Evolutionary conservation across 2,888 invertebrate genomes (phyloP), one percentile per base, ranked within the genome.

Genomic region (Thera britannica): DNA sequence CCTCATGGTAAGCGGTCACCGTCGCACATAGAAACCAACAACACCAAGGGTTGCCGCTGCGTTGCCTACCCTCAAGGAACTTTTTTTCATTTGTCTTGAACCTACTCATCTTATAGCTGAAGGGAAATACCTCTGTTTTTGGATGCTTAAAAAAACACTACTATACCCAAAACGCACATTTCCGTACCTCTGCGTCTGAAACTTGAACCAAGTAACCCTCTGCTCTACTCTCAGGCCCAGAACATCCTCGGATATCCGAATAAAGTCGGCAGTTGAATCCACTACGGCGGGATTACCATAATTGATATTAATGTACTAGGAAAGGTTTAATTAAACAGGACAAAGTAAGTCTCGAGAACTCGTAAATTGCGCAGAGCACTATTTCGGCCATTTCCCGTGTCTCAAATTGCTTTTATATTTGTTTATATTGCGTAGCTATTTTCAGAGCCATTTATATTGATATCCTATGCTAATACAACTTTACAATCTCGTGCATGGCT

Each of bases 291-390:
- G 87, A 90, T 90, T 89, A 90, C 86, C 86, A 89, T 90, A 90
- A 90, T 89, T 88, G 89, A 88, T 89, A 90, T 89, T 85, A 89
- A 90, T 88, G 90, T 86, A 84, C 83, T 81, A 76, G 82, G 84
- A 83, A 85, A 85, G 86, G 86, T 89, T 88, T 89, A 88, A 90
- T 90, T 89, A 90, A 86, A 83, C 83, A 79, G 82, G 85, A 84
- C 87, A 82, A 87, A 87, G 85, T 84, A 82, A 73, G 71, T 71
- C 69, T 64, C 65, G 72, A 68, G 56, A 61, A 70, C 69, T 74
- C 72, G 74, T 77, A 75, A 74, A 75, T 75, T 69, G 71, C 69
- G 48, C 56, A 35, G 68, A 76, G 70, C 76, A 79, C 79, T 80
- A 79, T 77, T 78, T 68, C 59, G 72, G 62, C 69, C 58, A 67